These are phyloP conservation scores for Ypsolopha sequella DNA, from an alignment of 2,888 invertebrate species.

Conservation along the genomic window DNA sequence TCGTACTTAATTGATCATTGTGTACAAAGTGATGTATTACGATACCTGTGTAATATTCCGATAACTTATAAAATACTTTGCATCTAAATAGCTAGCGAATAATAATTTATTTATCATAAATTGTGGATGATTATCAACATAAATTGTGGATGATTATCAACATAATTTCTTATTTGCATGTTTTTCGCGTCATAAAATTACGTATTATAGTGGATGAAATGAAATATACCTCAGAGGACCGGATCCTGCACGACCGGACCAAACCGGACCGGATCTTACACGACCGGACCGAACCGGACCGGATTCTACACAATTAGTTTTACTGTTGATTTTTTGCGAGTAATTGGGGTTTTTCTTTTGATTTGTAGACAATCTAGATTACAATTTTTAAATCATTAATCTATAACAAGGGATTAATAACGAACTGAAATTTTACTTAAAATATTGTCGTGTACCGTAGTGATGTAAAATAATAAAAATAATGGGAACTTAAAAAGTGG, in stretches of 20 bases:
- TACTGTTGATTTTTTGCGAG: too few species aligned
- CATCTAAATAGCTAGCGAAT: neutral
- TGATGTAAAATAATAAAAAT: slow-evolving; percentile 27
- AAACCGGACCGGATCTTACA: too few species aligned
- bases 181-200: neutral
- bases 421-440: slow-evolving; percentile 57
- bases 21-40: slow-evolving; percentile 1
- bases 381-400: slow-evolving; percentile 29
- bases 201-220: slow-evolving; percentile 7
- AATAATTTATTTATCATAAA: neutral
- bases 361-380: neutral
- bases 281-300: too few species aligned
- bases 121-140: too few species aligned
- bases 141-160: too few species aligned
- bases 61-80: neutral
- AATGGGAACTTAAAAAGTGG: slow-evolving; percentile 8
- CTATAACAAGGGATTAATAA: slow-evolving; percentile 54
- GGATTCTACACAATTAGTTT: too few species aligned
- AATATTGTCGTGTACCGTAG: slow-evolving; percentile 42
- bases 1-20: neutral
- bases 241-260: too few species aligned
- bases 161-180: too few species aligned
- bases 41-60: neutral
- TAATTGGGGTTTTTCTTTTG: too few species aligned
- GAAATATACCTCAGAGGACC: neutral